These are phyloP conservation scores for Drosophila phalerata DNA, from an alignment of 2,888 invertebrate species.

Conservation along the genomic window DNA sequence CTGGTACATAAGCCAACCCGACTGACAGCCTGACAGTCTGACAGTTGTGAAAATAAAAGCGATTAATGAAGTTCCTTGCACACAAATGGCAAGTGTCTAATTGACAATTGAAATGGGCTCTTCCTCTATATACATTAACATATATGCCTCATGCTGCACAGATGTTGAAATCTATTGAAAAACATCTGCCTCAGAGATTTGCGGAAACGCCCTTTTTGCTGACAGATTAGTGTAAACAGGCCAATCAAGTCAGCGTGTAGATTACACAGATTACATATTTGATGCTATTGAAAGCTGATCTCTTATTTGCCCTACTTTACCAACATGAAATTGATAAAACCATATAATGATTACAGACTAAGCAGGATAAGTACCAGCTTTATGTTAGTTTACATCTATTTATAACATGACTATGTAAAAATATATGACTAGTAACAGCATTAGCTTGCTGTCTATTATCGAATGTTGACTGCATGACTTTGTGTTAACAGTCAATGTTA, in stretches of 20 bases:
- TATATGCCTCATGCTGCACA: slow-evolving; percentile 6
- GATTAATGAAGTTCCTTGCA: slow-evolving; percentile 70
- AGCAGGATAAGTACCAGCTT: not conserved
- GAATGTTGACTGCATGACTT: not conserved
- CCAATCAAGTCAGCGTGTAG: slow-evolving; percentile 22
- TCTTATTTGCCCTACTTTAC: slow-evolving; percentile 19
- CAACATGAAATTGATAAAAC: not conserved
- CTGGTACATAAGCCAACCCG: slow-evolving; percentile 46
- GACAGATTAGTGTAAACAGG: slow-evolving; percentile 42
- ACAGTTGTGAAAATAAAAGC: slow-evolving; percentile 57
- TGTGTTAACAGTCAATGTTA: not conserved
- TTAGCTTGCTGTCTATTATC: not conserved
- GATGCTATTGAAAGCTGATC: not conserved
- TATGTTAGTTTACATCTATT: not conserved
- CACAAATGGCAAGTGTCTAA: slow-evolving; percentile 69
- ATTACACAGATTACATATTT: slow-evolving; percentile 12
- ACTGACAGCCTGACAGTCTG: slow-evolving; percentile 42
- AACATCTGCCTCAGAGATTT: slow-evolving; percentile 38
- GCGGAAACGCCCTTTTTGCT: slow-evolving; percentile 13
- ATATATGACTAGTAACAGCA: not conserved
- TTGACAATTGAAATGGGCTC: slow-evolving; percentile 51
- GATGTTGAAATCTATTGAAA: slow-evolving; percentile 46
- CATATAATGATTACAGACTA: not conserved
- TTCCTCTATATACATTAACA: not conserved
- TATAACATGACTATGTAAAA: not conserved